Percentiles rank a stretch among this genome's conserved stretches.
Conservation (phyloP, 1,140 invertebrate species). For the Drosophila sproati region DNA sequence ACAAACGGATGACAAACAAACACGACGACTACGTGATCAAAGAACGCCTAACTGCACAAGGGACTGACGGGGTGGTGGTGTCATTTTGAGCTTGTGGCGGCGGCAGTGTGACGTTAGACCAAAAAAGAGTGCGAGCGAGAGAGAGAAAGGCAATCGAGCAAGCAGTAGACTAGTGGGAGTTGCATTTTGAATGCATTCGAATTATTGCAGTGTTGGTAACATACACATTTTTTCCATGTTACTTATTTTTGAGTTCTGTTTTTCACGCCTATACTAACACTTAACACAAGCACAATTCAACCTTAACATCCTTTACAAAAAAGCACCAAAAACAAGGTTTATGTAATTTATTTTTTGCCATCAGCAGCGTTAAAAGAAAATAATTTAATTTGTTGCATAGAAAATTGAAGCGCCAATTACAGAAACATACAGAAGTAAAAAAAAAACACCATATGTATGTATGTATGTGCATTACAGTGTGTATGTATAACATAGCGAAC, state of each 20-base stretch:
- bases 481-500: constrained; percentile 76
- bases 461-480: constrained; percentile 24
- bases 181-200: constrained; percentile 24
- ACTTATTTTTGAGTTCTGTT: constrained; percentile 15
- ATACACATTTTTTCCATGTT: constrained; percentile 3
- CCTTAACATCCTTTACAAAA: constrained; percentile 6
- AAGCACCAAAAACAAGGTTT: constrained; percentile 8
- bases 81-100: constrained; percentile 20
- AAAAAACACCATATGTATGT: background rate
- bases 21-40: constrained; percentile 52
- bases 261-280: constrained; percentile 8
- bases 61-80: constrained; percentile 16
- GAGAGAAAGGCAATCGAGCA: background rate
- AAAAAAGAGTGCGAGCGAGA: constrained; percentile 2
- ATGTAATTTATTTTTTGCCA: background rate
- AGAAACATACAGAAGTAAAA: constrained; percentile 23
- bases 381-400: constrained; percentile 69
- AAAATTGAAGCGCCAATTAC: constrained; percentile 64
- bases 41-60: constrained; percentile 33
- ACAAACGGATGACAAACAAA: constrained; percentile 37
- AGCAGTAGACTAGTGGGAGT: constrained; percentile 20
- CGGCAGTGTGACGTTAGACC: constrained; percentile 19
- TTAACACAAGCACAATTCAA: constrained; percentile 9
- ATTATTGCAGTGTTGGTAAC: constrained; percentile 30
- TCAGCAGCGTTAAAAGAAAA: constrained; percentile 24